Base-by-base conservation (phyloP, 2,888 invertebrate species). In the Hypsopygia costalis region DNA sequence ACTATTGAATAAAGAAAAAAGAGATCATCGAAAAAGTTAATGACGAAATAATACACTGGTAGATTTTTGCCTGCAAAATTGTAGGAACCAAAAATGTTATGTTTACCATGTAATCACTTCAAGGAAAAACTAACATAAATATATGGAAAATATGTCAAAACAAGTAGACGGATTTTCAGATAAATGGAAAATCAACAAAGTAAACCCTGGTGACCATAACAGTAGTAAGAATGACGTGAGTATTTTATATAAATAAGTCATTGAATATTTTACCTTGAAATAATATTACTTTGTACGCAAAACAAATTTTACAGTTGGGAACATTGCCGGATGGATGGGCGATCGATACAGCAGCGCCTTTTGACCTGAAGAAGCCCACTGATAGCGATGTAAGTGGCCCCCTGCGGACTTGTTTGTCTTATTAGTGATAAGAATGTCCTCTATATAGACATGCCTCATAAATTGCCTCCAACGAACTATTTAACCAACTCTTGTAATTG, bases 321-420 rank as follows among this genome's bases (percentile, higher is more conserved):
- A 68, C 66, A 47, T 77, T 71, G 64, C 63, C 82, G 37, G 78
- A 83, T 58, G 86, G 87, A 55, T 88, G 87, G 87, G 83, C 87
- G 57, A 82, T 82, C 55, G 87, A 88, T 57, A 81, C 82, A 34
- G 68, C 81, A 46, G 68, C 73, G 64, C 86, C 87, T 44, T 64
- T 76, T 78, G 87, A 87, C 82, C 83, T 72, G 58, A 66, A 68
- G 62, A 69, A 57, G 61, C 55, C 74, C 40, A 58, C 51, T 37
- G 85, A 87, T 83, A 85, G 72, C 61, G 78, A 81, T 55, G 87
- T 87, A 83, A 86, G 86, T 74, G 73, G 70, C 69, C 87, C 86
- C 87, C 87, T 78, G 83, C 77, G 57, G 59, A 72, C 69, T 81
- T 85, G 81, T 86, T 87, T 83, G 73, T 73, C 50, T 55, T 16